Evolutionary conservation across 2,888 invertebrate species (phyloP), one percentile per base, ranked within the genome.

Genomic region (Sminthurinus aureus): DNA sequence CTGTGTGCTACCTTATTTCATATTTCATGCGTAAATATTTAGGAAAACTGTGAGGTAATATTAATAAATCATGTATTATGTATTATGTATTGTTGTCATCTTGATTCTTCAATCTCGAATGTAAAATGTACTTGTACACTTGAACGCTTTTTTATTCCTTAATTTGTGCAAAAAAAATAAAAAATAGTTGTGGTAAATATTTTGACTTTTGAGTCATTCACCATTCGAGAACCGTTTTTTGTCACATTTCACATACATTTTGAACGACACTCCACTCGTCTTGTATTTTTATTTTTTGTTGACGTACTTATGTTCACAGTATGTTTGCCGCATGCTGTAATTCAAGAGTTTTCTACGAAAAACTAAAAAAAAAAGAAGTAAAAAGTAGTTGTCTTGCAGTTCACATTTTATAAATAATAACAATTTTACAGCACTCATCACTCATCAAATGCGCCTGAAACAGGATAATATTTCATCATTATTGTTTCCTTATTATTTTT

Each of bases 31-130:
- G 18, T 67, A 52, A 81, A 82, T 67, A 52, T 58, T 64, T 73
- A 80, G 71, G 80, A 80, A 73, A 67, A 73, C 71, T 71, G 80
- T 38, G 71, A 80, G 80, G 80, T 73, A 80, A 73, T n/a, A 9
- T 24, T 4, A 78, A 64, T 22, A 22, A 51, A 67, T 52, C 13
- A 64, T 18, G 64, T 64, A 13, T 64, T n/a, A 3, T n/a, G 9
- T 15, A 58, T 58, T 58, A 12, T 58, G 58, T 58, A 12, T 58
- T 58, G 9, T 58, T 58, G 9, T 58, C 15, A 15, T 58, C 15
- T 58, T 58, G 9, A 9, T 58, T 58, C 15, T 38, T 38, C 6
- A 38, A 38, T 38, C 38, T 38, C 6, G 38, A 38, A 38, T 38
- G 38, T 38, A 38, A 4, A 38, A 38, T 38, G 6, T 38, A 4